Evolutionary conservation across 2,113 vertebrate species (phyloP).

Genomic region (Excalfactoria chinensis): DNA sequence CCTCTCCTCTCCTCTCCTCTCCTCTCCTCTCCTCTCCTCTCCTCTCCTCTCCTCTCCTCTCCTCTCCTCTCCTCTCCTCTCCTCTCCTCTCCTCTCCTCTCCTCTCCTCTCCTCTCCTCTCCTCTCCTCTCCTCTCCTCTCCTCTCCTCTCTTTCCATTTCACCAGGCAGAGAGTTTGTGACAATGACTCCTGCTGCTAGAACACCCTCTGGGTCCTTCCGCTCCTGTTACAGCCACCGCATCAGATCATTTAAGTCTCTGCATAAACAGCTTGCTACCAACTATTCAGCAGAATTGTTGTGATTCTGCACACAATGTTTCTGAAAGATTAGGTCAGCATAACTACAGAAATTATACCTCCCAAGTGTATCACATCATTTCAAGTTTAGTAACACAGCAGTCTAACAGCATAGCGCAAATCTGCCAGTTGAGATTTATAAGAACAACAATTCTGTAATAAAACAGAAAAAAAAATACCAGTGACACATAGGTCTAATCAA

Average conservation of each 20-base stretch:
- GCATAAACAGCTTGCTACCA: slow-evolving; percentile 20
- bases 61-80: too few species aligned
- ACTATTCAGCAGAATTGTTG: neutral
- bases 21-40: too few species aligned
- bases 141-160: too few species aligned
- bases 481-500: neutral
- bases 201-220: neutral
- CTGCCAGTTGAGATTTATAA: neutral
- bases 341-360: slow-evolving; percentile 30
- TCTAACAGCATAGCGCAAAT: neutral
- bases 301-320: slow-evolving; percentile 11
- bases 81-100: too few species aligned
- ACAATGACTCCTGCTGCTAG: neutral
- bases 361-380: slow-evolving; percentile 2
- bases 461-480: neutral
- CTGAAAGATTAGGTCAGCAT: slow-evolving; percentile 25
- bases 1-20: too few species aligned
- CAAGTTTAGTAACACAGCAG: slow-evolving; percentile 18
- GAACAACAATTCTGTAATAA: neutral
- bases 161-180: neutral
- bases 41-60: too few species aligned
- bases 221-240: neutral
- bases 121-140: too few species aligned
- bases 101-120: too few species aligned
- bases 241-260: neutral